These are phyloP conservation scores for Paedocypris sp. DNA, from an alignment of 2,113 vertebrate genomes.

Conservation along the genomic window DNA sequence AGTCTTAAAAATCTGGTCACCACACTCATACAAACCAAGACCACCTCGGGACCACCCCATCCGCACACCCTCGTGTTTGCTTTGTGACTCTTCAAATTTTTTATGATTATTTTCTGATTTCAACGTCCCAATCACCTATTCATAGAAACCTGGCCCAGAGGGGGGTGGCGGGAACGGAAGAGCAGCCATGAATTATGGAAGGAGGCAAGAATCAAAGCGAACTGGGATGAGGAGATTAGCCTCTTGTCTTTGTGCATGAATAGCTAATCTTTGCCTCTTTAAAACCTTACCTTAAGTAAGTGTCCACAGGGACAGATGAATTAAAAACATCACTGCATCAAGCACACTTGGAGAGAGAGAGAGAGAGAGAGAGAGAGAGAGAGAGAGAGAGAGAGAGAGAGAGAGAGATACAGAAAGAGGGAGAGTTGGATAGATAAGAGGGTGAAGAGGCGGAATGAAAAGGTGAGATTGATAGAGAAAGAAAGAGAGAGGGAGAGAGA, in stretches of 20 bases:
- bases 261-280: slow-evolving; percentile 30
- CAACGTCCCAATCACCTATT: slow-evolving; percentile 39
- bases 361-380: background rate
- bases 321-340: slow-evolving; percentile 18
- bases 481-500: background rate
- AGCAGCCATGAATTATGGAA: slow-evolving; percentile 49
- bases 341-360: background rate
- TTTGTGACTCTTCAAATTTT: slow-evolving; percentile 15
- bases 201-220: slow-evolving; percentile 20
- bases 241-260: slow-evolving; percentile 31
- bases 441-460: no score
- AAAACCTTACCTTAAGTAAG: slow-evolving; percentile 30
- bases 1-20: background rate
- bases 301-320: slow-evolving; percentile 2
- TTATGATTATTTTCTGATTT: slow-evolving; percentile 33
- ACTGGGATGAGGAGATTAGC: slow-evolving; percentile 18
- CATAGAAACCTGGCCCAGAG: slow-evolving; percentile 37
- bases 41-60: background rate
- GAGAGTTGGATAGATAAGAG: background rate
- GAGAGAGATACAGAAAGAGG: background rate
- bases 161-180: slow-evolving; percentile 28
- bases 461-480: background rate
- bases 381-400: background rate
- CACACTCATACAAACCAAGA: background rate
- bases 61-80: background rate